Evolutionary conservation across 2,797 vertebrate species (phyloP).

Genomic region (Discoglossus pictus): DNA sequence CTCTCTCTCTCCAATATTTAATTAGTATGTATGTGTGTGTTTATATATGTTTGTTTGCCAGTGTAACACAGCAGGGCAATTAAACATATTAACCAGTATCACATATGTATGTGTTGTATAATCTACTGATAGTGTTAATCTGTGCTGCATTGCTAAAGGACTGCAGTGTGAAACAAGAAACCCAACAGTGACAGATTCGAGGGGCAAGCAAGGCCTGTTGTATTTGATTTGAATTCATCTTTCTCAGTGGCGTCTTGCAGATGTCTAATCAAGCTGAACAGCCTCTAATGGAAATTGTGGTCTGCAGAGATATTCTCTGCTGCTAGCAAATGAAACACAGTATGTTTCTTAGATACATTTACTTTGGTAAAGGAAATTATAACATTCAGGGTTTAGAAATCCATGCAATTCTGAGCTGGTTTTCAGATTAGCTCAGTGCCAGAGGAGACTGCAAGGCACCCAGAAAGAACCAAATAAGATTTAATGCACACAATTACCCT

Average conservation of each 20-base stretch:
- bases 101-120: too few relatives aligned
- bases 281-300: slow-evolving; percentile 37
- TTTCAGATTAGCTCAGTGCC: too few relatives aligned
- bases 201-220: slow-evolving; percentile 6
- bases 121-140: too few relatives aligned
- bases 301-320: slow-evolving; percentile 19
- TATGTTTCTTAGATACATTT: slow-evolving; percentile 28
- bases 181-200: background rate
- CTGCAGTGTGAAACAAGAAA: background rate
- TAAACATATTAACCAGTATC: too few relatives aligned
- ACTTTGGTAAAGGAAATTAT: slow-evolving; percentile 5
- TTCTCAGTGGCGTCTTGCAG: slow-evolving; percentile 24
- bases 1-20: too few relatives aligned
- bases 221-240: slow-evolving; percentile 30
- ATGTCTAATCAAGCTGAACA: slow-evolving; percentile 44
- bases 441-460: too few relatives aligned
- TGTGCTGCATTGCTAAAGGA: background rate
- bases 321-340: slow-evolving; percentile 19
- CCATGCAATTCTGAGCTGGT: too few relatives aligned
- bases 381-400: too few relatives aligned
- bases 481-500: too few relatives aligned
- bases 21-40: too few relatives aligned
- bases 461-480: too few relatives aligned
- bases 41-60: too few relatives aligned
- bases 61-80: background rate